Evolutionary conservation across 2,888 invertebrate genomes (phyloP).

Genomic region (Elegia similella): DNA sequence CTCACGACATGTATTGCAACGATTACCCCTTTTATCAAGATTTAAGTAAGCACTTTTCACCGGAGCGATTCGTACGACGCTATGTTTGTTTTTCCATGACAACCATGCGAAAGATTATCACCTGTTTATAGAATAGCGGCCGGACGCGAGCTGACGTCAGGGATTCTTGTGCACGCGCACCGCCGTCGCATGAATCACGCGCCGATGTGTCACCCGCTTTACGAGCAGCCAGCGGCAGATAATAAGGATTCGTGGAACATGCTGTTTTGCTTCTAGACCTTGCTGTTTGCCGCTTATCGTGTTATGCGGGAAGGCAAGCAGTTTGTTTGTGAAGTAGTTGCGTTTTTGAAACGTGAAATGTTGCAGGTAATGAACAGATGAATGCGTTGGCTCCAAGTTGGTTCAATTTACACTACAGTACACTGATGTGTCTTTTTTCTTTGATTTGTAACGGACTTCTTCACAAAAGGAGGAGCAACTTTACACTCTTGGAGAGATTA

Average conservation of each 20-base stretch:
- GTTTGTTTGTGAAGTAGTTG: neutral
- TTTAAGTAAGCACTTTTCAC: too few species aligned
- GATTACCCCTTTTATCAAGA: too few species aligned
- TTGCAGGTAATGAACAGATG: too few species aligned
- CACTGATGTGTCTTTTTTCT: too few species aligned
- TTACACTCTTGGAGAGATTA: too few species aligned
- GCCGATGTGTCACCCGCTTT: constrained; percentile 71
- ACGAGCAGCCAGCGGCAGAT: constrained; percentile 43
- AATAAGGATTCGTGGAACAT: constrained; percentile 49
- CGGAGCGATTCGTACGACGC: too few species aligned
- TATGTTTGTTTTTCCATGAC: neutral
- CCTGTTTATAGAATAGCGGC: constrained; percentile 43
- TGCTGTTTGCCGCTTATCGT: constrained; percentile 25
- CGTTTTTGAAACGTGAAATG: neutral
- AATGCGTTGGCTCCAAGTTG: too few species aligned
- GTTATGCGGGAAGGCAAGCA: constrained; percentile 20
- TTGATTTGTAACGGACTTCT: too few species aligned
- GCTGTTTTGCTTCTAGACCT: constrained; percentile 39
- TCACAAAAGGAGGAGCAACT: too few species aligned
- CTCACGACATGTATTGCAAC: too few species aligned
- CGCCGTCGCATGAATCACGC: constrained; percentile 61
- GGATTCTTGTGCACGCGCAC: constrained; percentile 63
- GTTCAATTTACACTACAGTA: too few species aligned
- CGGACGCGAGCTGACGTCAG: constrained; percentile 73
- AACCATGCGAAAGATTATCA: constrained; percentile 28